Evolutionary conservation across 2,113 vertebrate species (phyloP).

Genomic region (Nothobranchius kuhntae): DNA sequence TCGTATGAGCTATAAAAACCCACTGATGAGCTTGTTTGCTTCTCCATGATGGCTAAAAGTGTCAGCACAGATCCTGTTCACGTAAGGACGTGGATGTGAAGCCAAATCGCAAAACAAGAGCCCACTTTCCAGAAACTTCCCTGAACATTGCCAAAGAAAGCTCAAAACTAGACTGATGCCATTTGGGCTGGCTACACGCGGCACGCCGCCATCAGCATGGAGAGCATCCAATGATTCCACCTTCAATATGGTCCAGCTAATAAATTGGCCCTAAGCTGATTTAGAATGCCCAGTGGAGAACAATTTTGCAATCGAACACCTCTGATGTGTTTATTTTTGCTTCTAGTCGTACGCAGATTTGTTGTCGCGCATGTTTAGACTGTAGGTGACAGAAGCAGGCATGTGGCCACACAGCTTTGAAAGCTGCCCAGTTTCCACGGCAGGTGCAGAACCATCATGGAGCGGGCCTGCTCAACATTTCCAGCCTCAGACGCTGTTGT

Average conservation of each 20-base stretch:
- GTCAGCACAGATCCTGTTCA: conserved; percentile 27
- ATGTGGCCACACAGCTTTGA: conserved; percentile 25
- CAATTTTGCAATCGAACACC: conserved; percentile 32
- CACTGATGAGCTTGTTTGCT: conserved; percentile 23
- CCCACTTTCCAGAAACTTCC: conserved; percentile 56
- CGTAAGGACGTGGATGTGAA: conserved; percentile 42
- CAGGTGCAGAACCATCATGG: conserved; percentile 61
- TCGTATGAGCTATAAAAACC: conserved; percentile 17
- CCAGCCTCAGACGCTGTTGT: conserved; percentile 36
- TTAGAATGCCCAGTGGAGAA: conserved; percentile 6
- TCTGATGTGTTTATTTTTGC: conserved; percentile 22
- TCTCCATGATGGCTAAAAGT: conserved; percentile 34
- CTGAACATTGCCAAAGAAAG: conserved; percentile 32
- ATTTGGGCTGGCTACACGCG: conserved; percentile 10
- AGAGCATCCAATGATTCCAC: conserved; percentile 28
- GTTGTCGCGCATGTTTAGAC: conserved; percentile 29
- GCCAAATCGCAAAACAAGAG: conserved; percentile 34
- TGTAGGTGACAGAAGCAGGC: conserved; percentile 38
- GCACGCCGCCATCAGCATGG: conserved; percentile 15
- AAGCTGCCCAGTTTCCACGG: conserved; percentile 64
- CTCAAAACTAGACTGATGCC: conserved; percentile 25
- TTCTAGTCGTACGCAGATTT: conserved; percentile 37
- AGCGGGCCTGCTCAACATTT: conserved; percentile 52
- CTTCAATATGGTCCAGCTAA: conserved; percentile 33
- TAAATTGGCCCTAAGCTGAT: conserved; percentile 15